Conservation (phyloP, 92 coral and sea anemone genomes). For the Epizoanthus ramosus region DNA sequence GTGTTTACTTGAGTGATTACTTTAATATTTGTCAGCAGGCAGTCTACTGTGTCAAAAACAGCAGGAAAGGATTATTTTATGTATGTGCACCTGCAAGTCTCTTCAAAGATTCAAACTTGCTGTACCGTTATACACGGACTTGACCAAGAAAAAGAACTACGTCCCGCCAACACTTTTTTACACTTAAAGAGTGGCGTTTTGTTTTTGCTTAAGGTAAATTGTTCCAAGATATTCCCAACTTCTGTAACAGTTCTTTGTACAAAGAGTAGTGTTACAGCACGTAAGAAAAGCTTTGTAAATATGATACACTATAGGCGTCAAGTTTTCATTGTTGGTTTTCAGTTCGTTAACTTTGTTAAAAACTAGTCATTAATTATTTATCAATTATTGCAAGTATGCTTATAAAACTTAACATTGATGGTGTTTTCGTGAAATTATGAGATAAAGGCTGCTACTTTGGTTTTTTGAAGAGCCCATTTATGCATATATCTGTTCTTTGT, state of each 20-base stretch:
- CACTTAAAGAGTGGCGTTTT: too few relatives aligned
- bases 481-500: neutral
- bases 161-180: too few relatives aligned
- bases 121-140: too few relatives aligned
- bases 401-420: neutral
- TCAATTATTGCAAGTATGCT: neutral
- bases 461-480: neutral
- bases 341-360: constrained; percentile 26
- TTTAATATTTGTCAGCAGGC: too few relatives aligned
- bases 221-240: neutral
- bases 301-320: constrained; percentile 32
- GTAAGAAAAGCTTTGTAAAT: neutral
- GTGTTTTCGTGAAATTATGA: neutral
- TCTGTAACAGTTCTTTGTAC: neutral
- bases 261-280: neutral
- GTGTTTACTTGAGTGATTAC: too few relatives aligned
- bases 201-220: neutral
- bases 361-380: constrained; percentile 29
- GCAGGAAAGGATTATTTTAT: too few relatives aligned
- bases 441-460: neutral
- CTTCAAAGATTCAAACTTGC: too few relatives aligned
- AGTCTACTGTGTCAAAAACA: too few relatives aligned
- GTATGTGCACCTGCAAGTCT: too few relatives aligned
- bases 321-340: constrained; percentile 29
- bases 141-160: too few relatives aligned